These are phyloP conservation scores for Etia nguti DNA, from an alignment of 2,113 vertebrate species.

Conservation along the genomic window DNA sequence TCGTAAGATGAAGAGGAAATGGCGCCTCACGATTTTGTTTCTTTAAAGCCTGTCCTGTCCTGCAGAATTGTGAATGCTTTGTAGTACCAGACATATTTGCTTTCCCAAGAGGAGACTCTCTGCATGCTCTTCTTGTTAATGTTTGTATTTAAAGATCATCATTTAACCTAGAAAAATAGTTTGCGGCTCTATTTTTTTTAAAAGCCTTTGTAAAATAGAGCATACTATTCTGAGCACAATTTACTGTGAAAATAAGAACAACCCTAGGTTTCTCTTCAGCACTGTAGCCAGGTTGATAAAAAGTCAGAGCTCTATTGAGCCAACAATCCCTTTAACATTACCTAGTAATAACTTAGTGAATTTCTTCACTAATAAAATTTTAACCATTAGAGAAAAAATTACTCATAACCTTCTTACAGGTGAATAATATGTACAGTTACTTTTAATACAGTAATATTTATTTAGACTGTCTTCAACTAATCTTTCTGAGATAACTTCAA, in stretches of 20 bases:
- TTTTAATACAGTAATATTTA: background rate
- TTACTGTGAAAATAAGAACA: background rate
- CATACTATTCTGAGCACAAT: too few relatives aligned
- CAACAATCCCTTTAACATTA: background rate
- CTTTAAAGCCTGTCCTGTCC: background rate
- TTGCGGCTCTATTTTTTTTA: background rate
- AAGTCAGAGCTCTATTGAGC: background rate
- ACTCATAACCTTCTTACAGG: background rate
- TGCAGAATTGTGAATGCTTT: background rate
- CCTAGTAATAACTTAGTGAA: background rate
- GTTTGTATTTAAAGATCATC: background rate
- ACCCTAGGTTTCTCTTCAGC: background rate
- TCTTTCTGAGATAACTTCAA: background rate
- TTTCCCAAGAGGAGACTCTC: background rate
- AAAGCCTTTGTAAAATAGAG: background rate
- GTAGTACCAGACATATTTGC: background rate
- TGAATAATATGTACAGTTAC: background rate
- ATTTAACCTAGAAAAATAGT: background rate
- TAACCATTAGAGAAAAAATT: accelerated
- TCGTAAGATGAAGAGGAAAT: background rate
- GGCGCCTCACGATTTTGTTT: background rate
- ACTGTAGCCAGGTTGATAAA: background rate
- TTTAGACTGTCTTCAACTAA: background rate
- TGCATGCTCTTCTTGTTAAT: accelerated
- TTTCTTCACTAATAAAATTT: background rate